phyloP scores from a whole-genome alignment of 2,113 vertebrate species.

The Thermophis baileyi region DNA sequence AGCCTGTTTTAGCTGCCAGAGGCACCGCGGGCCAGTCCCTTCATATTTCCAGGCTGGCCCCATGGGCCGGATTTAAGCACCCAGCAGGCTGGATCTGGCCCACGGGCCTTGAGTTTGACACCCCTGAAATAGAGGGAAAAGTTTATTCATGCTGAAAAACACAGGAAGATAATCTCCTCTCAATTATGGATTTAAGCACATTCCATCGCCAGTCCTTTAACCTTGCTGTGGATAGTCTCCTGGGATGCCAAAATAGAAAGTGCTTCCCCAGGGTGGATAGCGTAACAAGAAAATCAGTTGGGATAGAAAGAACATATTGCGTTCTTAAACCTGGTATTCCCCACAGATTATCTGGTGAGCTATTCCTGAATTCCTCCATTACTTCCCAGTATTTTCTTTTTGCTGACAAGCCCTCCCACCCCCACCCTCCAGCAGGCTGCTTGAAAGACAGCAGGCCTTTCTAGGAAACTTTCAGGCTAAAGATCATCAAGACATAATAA shows the following conservation, averaged over 20 bases:
- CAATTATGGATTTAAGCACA: not conserved
- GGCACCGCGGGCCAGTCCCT: too few relatives aligned
- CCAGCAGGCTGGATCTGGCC: too few relatives aligned
- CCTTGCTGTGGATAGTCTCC: not conserved
- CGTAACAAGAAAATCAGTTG: not conserved
- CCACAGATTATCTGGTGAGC: not conserved
- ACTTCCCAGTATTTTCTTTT: slow-evolving; percentile 12
- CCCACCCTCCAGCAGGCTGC: not conserved
- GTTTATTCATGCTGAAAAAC: not conserved
- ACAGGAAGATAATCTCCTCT: not conserved
- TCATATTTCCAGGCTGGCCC: too few relatives aligned
- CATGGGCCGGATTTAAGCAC: too few relatives aligned
- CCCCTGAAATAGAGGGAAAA: not conserved
- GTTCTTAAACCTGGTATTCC: not conserved
- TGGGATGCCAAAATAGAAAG: not conserved
- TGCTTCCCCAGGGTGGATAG: slow-evolving; percentile 4
- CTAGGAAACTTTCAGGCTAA: not conserved
- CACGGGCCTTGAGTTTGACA: too few relatives aligned
- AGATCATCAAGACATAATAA: not conserved
- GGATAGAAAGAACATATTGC: not conserved
- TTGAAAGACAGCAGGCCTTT: not conserved
- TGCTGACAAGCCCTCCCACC: not conserved
- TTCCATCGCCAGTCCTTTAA: not conserved
- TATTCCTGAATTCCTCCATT: not conserved
- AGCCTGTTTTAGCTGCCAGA: too few relatives aligned